phyloP scores from a whole-genome alignment of 2,888 invertebrate species.

The Rhingia campestris region DNA sequence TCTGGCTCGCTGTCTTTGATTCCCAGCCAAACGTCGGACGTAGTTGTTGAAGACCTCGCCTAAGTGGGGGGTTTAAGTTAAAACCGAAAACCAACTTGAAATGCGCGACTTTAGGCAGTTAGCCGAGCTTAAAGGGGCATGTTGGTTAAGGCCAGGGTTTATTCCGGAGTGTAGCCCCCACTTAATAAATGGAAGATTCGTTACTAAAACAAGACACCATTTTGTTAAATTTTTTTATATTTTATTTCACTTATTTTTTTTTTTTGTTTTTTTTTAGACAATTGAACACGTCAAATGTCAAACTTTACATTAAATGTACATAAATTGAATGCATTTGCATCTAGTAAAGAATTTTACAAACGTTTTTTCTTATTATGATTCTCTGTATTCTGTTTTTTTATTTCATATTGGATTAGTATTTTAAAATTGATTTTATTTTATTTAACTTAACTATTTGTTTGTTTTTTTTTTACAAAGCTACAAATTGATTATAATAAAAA shows the following conservation, averaged over 20 bases:
- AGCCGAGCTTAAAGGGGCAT: no score
- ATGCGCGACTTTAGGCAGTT: no score
- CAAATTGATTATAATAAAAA: conserved; percentile 68
- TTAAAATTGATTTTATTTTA: conserved; percentile 55
- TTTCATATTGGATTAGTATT: conserved; percentile 48
- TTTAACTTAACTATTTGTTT: conserved; percentile 67
- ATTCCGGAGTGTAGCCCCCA: no score
- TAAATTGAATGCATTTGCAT: conserved; percentile 70
- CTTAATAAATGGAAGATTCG: no score
- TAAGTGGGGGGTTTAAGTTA: no score
- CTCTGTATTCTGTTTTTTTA: conserved; percentile 16
- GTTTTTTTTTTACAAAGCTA: conserved; percentile 63
- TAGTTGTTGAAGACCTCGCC: no score
- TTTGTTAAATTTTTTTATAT: conserved; percentile 41
- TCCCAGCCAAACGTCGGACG: no score
- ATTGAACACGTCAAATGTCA: conserved; percentile 50
- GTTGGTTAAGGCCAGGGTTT: no score
- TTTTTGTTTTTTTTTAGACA: conserved; percentile 24
- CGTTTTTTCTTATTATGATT: conserved; percentile 20
- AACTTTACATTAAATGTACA: conserved; percentile 74
- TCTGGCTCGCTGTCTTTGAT: no score
- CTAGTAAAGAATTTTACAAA: conserved; percentile 71
- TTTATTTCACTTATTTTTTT: conserved; percentile 59
- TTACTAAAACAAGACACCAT: background rate
- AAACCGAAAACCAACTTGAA: no score